A percentile compares a stretch with the other conserved stretches of the same genome.
Conservation (phyloP, 2,797 vertebrate species). For the Urocyon cinereoargenteus region DNA sequence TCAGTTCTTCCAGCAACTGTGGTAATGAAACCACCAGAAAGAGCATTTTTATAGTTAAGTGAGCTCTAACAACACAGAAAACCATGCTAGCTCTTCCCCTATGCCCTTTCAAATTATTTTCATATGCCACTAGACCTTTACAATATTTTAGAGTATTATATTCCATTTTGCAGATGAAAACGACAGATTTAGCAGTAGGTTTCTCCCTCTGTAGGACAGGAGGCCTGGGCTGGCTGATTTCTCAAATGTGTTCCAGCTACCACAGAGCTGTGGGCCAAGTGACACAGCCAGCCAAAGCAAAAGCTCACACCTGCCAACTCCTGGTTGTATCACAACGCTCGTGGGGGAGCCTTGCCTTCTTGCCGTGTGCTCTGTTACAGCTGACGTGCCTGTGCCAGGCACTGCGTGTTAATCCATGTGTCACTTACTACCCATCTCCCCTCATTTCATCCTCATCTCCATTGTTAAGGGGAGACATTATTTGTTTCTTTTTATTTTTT, state of each 20-base stretch:
- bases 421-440: accelerated
- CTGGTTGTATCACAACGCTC: not conserved
- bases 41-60: not conserved
- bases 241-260: not conserved
- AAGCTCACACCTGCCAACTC: not conserved
- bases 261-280: not conserved
- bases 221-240: not conserved
- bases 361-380: not conserved
- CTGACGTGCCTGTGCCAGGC: not conserved
- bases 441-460: not conserved
- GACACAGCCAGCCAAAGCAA: not conserved
- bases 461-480: accelerated
- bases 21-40: not conserved
- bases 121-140: not conserved
- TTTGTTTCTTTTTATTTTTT: not conserved
- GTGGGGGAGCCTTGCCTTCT: not conserved
- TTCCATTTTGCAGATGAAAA: not conserved
- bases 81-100: accelerated
- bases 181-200: not conserved
- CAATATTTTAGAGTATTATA: not conserved
- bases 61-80: not conserved
- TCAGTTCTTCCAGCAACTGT: not conserved
- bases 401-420: accelerated
- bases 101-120: not conserved
- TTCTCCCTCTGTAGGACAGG: not conserved